Percentiles rank a stretch among this genome's conserved stretches.
phyloP scores from a whole-genome alignment of 2,797 vertebrate genomes.

The Threskiornis aethiopicus region DNA sequence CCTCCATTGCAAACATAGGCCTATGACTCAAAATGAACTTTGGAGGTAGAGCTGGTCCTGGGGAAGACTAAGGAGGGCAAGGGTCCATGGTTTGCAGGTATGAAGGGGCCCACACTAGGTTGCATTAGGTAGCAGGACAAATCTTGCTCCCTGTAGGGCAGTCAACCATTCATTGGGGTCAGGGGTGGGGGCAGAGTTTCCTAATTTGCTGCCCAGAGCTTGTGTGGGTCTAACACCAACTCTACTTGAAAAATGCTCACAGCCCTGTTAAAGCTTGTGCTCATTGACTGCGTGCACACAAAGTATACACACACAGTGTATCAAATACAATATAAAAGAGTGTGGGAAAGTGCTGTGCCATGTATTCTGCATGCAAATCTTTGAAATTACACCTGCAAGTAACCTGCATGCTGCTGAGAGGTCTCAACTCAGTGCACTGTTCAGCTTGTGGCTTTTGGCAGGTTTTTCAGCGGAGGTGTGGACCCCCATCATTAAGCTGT shows the following conservation, averaged over 20 bases:
- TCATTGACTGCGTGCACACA: neutral
- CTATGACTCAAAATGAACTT: neutral
- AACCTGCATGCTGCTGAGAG: neutral
- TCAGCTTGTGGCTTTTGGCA: neutral
- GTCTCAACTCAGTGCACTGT: neutral
- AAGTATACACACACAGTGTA: too few species aligned
- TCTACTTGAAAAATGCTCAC: neutral
- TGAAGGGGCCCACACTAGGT: neutral
- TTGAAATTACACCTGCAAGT: neutral
- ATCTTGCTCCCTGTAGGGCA: neutral
- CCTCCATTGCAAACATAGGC: neutral
- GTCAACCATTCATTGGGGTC: accelerated
- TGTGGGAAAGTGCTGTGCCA: neutral
- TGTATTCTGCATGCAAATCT: neutral
- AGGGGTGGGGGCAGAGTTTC: neutral
- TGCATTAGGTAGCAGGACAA: neutral
- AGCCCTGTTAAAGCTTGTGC: neutral
- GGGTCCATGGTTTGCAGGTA: neutral
- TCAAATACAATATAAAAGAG: neutral
- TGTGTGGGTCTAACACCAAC: neutral
- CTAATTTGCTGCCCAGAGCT: neutral
- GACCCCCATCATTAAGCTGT: neutral
- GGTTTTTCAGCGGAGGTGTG: neutral
- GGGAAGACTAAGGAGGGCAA: neutral
- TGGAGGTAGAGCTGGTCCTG: neutral